These are phyloP conservation scores for Delphinapterus leucas DNA, from an alignment of 2,113 vertebrate species.

Conservation along the genomic window DNA sequence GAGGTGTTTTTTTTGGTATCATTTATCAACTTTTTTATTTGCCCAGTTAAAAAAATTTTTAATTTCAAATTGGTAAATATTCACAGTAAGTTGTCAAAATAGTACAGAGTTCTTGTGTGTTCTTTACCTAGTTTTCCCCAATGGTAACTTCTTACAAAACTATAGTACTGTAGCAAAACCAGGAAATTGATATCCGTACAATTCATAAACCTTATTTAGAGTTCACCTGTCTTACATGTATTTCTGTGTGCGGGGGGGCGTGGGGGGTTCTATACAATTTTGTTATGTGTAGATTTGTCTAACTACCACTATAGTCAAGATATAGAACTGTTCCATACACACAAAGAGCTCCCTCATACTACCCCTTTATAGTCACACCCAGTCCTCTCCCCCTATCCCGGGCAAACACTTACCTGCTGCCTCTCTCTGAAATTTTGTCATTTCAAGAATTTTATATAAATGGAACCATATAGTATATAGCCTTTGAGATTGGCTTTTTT, in stretches of 20 bases:
- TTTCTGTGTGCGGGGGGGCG: background rate
- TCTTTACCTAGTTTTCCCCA: background rate
- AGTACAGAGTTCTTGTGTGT: background rate
- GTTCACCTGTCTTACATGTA: background rate
- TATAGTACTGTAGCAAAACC: background rate
- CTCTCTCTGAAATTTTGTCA: background rate
- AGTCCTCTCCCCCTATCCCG: background rate
- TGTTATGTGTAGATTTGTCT: background rate
- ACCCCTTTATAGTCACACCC: background rate
- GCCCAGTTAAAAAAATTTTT: background rate
- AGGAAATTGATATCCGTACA: background rate
- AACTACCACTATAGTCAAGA: background rate
- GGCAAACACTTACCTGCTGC: background rate
- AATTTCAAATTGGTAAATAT: conserved; percentile 4
- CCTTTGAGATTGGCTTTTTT: background rate
- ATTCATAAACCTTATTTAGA: background rate
- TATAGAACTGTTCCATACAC: background rate
- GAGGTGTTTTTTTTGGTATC: background rate
- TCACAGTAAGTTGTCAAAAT: conserved; percentile 1
- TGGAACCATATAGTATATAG: background rate
- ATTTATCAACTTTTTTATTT: background rate
- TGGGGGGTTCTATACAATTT: background rate
- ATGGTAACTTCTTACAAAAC: background rate
- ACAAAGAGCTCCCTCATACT: background rate
- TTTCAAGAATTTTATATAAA: background rate